These are phyloP conservation scores for Orientallactaga bullata DNA, from an alignment of 2,113 vertebrate genomes.

Conservation along the genomic window DNA sequence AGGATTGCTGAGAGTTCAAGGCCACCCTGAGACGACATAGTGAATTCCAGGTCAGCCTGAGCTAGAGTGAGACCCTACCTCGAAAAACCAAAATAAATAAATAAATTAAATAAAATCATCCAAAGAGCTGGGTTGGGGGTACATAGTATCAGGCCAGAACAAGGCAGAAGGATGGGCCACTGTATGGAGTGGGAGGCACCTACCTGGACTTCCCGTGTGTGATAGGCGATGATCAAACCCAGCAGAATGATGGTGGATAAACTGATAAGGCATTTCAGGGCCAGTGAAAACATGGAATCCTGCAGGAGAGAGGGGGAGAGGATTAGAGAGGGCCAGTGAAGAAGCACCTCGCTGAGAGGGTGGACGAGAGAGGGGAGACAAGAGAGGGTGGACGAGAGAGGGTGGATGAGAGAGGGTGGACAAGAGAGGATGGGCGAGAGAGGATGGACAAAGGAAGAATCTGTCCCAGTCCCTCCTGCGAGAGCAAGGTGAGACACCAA, in stretches of 20 bases:
- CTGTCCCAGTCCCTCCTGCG: neutral
- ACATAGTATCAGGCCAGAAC: neutral
- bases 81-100: too few relatives aligned
- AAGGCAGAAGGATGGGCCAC: neutral
- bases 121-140: fast-evolving
- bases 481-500: neutral
- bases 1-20: too few relatives aligned
- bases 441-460: neutral
- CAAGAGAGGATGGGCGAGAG: too few relatives aligned
- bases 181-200: neutral
- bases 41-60: too few relatives aligned
- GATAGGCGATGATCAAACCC: conserved; percentile 91
- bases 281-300: conserved; percentile 93
- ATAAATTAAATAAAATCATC: neutral
- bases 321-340: neutral
- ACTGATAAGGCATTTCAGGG: conserved; percentile 93
- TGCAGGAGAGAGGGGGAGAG: conserved; percentile 65
- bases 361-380: too few relatives aligned
- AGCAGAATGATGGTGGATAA: conserved; percentile 90
- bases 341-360: neutral
- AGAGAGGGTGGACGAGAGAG: too few relatives aligned
- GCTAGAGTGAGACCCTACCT: too few relatives aligned
- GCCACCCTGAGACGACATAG: too few relatives aligned
- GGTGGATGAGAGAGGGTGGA: too few relatives aligned
- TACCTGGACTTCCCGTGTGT: conserved; percentile 91